Percentiles rank a stretch among this genome's conserved stretches.
These are phyloP conservation scores for Brotula barbata DNA, from an alignment of 2,797 vertebrate species.

Conservation along the genomic window DNA sequence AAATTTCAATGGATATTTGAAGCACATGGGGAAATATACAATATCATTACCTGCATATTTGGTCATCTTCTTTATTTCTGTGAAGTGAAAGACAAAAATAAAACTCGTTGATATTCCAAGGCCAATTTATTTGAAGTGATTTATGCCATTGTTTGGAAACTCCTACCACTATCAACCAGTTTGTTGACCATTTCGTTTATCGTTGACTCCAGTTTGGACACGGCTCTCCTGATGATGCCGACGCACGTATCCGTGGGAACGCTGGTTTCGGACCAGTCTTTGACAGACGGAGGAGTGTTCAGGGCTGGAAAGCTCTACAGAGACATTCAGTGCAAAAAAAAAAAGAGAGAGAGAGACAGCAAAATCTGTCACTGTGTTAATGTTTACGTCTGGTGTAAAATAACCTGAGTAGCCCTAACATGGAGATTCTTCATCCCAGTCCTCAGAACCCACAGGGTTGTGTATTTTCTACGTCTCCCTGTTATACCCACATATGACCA, in stretches of 20 bases:
- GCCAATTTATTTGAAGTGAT: background rate
- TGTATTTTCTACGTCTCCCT: too few relatives aligned
- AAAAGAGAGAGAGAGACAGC: too few relatives aligned
- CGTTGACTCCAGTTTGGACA: slow-evolving; percentile 68
- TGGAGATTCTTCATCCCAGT: too few relatives aligned
- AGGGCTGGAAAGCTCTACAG: slow-evolving; percentile 77
- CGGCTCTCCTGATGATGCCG: slow-evolving; percentile 75
- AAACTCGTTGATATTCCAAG: background rate
- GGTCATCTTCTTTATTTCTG: slow-evolving; percentile 76
- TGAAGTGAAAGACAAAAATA: slow-evolving; percentile 25
- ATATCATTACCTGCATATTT: slow-evolving; percentile 76
- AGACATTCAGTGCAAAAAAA: background rate
- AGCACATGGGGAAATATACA: background rate
- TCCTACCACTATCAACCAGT: slow-evolving; percentile 72
- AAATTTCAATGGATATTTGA: background rate
- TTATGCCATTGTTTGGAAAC: background rate
- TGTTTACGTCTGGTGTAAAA: too few relatives aligned
- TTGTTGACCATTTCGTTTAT: slow-evolving; percentile 71
- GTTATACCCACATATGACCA: too few relatives aligned
- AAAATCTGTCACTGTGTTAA: too few relatives aligned
- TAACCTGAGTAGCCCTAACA: too few relatives aligned
- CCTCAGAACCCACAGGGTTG: too few relatives aligned
- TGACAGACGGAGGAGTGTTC: slow-evolving; percentile 68
- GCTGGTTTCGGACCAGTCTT: slow-evolving; percentile 77
- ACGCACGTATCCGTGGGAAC: slow-evolving; percentile 75